Percentiles rank a stretch among this genome's conserved stretches.
Conservation (phyloP, 2,888 invertebrate genomes). For the Chymomyza fuscimana region DNA sequence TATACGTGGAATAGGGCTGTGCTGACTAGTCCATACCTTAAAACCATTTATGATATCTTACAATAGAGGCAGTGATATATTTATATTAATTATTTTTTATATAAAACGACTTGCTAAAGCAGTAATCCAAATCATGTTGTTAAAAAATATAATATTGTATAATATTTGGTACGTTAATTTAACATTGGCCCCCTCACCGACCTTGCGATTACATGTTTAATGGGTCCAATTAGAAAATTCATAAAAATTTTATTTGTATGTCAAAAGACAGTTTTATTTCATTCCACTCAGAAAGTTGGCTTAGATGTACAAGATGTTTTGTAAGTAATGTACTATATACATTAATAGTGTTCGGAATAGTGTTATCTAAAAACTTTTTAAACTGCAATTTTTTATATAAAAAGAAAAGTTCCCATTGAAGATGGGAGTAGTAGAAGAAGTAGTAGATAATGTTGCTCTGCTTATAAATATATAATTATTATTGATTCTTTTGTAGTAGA, state of each 20-base stretch:
- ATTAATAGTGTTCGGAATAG: not conserved
- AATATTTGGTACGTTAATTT: too few relatives aligned
- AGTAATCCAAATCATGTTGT: too few relatives aligned
- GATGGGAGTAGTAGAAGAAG: not conserved
- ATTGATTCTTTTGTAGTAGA: not conserved
- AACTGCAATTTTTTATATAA: not conserved
- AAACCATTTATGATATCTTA: too few relatives aligned
- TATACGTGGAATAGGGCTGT: too few relatives aligned
- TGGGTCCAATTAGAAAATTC: not conserved
- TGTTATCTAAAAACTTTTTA: not conserved
- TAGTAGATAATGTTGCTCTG: not conserved
- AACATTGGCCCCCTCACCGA: too few relatives aligned
- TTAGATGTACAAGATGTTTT: not conserved
- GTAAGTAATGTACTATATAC: not conserved
- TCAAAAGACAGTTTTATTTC: constrained; percentile 44
- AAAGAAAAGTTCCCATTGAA: not conserved
- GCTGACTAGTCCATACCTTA: too few relatives aligned
- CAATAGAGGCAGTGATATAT: too few relatives aligned
- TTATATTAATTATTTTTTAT: too few relatives aligned
- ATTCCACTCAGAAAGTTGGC: constrained; percentile 19
- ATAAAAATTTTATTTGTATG: not conserved
- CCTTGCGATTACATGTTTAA: too few relatives aligned
- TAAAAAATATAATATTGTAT: too few relatives aligned
- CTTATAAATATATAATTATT: not conserved
- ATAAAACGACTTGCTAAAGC: too few relatives aligned